These are phyloP conservation scores for Leptogaster cylindrica DNA, from an alignment of 2,888 invertebrate species.

Conservation along the genomic window DNA sequence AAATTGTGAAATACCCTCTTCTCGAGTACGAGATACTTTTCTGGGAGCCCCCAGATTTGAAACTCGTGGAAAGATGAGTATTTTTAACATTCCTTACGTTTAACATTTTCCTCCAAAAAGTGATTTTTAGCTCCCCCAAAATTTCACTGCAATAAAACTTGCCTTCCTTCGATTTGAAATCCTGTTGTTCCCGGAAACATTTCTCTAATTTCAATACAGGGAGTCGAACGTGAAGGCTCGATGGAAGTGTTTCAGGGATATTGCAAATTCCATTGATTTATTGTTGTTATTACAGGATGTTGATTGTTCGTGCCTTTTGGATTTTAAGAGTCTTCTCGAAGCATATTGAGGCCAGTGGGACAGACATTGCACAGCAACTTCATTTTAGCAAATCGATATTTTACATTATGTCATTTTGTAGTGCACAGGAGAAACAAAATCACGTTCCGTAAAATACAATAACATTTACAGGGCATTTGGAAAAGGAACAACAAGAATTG, in stretches of 20 bases:
- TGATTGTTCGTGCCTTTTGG: neutral
- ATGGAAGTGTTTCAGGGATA: slow-evolving; percentile 6
- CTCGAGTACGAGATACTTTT: too few species aligned
- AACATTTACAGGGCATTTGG: too few species aligned
- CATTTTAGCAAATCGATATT: slow-evolving; percentile 14
- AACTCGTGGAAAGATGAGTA: too few species aligned
- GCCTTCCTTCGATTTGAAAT: neutral
- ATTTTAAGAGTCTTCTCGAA: slow-evolving; percentile 4
- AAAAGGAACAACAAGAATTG: too few species aligned
- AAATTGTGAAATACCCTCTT: too few species aligned
- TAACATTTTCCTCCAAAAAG: neutral
- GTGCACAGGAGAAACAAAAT: too few species aligned
- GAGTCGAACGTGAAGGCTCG: neutral
- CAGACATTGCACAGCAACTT: slow-evolving; percentile 5
- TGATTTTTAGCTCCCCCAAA: neutral
- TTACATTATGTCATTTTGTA: slow-evolving; percentile 3
- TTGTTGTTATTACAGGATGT: slow-evolving; percentile 1
- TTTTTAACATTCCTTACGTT: slow-evolving; percentile 1
- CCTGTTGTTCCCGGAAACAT: neutral
- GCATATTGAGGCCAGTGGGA: slow-evolving; percentile 15
- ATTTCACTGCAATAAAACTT: neutral
- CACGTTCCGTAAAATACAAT: too few species aligned
- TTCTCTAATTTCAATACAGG: neutral
- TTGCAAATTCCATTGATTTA: slow-evolving; percentile 28
- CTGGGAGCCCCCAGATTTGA: too few species aligned